phyloP scores from a whole-genome alignment of 2,797 vertebrate genomes.

The Cynopterus sphinx region DNA sequence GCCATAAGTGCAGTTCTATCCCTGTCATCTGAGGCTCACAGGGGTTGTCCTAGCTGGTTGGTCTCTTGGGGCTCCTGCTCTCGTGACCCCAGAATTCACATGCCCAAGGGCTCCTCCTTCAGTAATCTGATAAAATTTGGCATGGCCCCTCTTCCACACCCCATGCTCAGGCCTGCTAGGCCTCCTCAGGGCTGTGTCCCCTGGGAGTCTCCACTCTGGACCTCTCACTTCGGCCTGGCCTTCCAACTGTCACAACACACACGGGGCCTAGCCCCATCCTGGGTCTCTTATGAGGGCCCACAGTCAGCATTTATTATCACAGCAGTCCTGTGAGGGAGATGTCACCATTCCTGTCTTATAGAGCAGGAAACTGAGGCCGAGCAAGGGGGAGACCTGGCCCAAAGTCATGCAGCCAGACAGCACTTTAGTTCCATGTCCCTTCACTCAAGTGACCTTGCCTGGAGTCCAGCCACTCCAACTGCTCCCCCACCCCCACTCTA shows the following conservation, averaged over 20 bases:
- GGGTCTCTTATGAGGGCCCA: background rate
- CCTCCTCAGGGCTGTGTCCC: background rate
- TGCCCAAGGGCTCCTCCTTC: background rate
- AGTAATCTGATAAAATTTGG: background rate
- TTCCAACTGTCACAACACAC: background rate
- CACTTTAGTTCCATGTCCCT: rapidly evolving
- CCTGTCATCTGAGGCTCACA: background rate
- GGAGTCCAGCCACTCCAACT: rapidly evolving
- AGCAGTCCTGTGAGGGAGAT: background rate
- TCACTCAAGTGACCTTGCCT: background rate
- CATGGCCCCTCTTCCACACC: too few relatives aligned
- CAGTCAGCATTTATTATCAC: background rate
- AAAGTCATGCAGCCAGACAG: background rate
- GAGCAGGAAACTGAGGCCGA: background rate
- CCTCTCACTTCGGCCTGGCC: background rate
- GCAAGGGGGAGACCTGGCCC: background rate
- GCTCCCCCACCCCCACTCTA: background rate
- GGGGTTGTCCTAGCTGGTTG: background rate
- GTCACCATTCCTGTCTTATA: background rate
- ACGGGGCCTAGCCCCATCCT: background rate
- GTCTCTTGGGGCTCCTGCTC: background rate
- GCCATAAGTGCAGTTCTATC: background rate
- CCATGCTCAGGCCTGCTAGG: rapidly evolving
- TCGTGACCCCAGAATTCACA: background rate
- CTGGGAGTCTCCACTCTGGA: background rate